Percentiles rank a stretch among this genome's conserved stretches.
These are phyloP conservation scores for Gari tellinella DNA, from an alignment of 2,888 invertebrate genomes.

Conservation along the genomic window DNA sequence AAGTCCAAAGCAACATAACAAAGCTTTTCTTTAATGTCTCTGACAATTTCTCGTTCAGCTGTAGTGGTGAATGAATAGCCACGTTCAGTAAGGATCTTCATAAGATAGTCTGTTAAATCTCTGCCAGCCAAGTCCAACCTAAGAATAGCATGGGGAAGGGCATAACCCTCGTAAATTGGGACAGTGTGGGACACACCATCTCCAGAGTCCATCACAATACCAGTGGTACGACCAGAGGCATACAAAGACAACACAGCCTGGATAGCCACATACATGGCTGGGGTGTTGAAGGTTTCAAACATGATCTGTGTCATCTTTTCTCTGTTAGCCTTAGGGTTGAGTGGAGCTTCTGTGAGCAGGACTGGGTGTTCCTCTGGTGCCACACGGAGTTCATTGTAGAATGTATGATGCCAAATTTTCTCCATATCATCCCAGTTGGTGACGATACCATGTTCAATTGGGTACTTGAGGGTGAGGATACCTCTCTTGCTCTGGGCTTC, in stretches of 20 bases:
- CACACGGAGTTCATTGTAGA: constrained; percentile 89
- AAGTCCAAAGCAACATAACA: constrained; percentile 97
- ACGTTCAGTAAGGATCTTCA: constrained; percentile 82
- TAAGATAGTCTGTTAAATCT: constrained; percentile 86
- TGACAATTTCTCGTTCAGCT: constrained; percentile 92
- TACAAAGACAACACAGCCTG: constrained; percentile 96
- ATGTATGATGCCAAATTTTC: constrained; percentile 83
- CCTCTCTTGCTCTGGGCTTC: constrained; percentile 81
- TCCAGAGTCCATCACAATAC: constrained; percentile 95
- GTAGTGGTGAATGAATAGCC: constrained; percentile 84
- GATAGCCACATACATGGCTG: constrained; percentile 97
- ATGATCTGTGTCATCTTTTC: constrained; percentile 93
- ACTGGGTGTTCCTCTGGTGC: constrained; percentile 98
- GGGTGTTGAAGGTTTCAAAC: constrained; percentile 87
- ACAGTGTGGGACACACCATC: constrained; percentile 97
- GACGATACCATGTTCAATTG: constrained; percentile 80
- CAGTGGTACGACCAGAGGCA: constrained; percentile 97
- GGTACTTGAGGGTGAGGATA: constrained; percentile 80
- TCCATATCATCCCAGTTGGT: constrained; percentile 83
- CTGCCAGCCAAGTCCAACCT: constrained; percentile 68
- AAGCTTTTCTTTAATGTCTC: constrained; percentile 97
- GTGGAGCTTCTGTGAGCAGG: constrained; percentile 90
- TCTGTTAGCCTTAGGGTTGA: constrained; percentile 97
- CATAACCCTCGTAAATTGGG: constrained; percentile 88
- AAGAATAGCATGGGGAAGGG: constrained; percentile 83